phyloP scores from a whole-genome alignment of 2,113 vertebrate species.

The Macaca nemestrina region DNA sequence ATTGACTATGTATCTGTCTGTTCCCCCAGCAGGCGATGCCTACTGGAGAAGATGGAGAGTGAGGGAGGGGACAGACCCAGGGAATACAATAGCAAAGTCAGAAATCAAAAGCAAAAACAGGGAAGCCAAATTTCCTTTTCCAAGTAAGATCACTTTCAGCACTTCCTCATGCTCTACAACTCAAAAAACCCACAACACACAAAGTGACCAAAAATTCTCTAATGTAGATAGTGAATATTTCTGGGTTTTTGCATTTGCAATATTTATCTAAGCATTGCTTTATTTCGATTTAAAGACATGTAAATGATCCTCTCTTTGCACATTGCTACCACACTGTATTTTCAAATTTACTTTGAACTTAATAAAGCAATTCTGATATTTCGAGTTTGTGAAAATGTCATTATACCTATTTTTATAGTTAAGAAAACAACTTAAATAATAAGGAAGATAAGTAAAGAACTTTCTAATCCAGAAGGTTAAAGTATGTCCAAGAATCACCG shows the following conservation, averaged over 20 bases:
- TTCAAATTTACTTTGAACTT: neutral
- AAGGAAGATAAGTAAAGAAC: neutral
- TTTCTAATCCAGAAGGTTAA: neutral
- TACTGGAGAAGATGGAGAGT: neutral
- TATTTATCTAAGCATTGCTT: neutral
- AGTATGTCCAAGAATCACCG: neutral
- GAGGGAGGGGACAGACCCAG: neutral
- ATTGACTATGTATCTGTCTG: neutral
- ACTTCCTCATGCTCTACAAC: neutral
- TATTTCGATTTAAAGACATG: neutral
- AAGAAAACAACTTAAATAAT: neutral
- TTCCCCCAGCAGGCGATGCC: neutral
- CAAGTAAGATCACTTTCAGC: neutral
- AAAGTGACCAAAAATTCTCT: neutral
- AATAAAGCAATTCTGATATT: neutral
- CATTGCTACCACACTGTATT: neutral
- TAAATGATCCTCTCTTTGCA: neutral
- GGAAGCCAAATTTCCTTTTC: neutral
- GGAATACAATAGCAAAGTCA: neutral
- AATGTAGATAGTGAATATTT: neutral
- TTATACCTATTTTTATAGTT: neutral
- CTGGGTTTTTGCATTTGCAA: neutral
- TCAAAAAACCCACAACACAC: neutral
- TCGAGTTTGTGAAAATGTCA: neutral
- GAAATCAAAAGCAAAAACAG: slow-evolving; percentile 10